A percentile compares a stretch with the other conserved stretches of the same genome.
phyloP scores from a whole-genome alignment of 2,888 invertebrate species.

The Psococerastis gibbosa region DNA sequence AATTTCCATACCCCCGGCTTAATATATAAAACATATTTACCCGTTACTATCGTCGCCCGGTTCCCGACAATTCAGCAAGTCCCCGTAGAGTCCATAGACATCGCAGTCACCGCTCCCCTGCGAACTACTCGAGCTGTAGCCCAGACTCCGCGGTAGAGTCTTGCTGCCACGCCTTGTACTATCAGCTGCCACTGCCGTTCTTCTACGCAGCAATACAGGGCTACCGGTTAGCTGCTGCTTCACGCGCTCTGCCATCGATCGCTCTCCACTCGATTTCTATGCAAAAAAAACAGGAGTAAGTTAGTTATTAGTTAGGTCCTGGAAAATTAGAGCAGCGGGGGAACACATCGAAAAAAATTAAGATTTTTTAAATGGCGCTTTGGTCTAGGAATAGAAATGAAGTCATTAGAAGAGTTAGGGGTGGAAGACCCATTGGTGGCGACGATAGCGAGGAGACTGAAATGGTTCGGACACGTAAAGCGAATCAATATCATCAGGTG shows the following conservation, averaged over 20 bases:
- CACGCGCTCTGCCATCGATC: conserved; percentile 32
- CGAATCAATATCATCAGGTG: no score
- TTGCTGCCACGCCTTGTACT: conserved; percentile 45
- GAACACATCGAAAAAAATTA: no score
- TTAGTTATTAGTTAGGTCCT: no score
- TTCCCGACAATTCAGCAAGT: conserved; percentile 72
- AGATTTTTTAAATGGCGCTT: no score
- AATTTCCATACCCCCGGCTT: no score
- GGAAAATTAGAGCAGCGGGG: no score
- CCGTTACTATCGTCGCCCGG: conserved; percentile 44
- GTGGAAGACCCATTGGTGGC: no score
- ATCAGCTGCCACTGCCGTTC: conserved; percentile 35
- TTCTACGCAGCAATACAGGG: conserved; percentile 39
- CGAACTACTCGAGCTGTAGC: conserved; percentile 35
- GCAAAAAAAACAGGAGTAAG: background rate
- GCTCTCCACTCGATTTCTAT: background rate
- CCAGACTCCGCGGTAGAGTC: conserved; percentile 56
- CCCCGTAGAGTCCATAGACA: conserved; percentile 76
- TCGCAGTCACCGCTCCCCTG: conserved; percentile 51
- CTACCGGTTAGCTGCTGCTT: conserved; percentile 40
- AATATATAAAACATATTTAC: no score
- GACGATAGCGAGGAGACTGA: no score
- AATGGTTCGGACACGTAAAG: no score
- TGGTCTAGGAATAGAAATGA: no score
- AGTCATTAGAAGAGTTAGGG: no score